Conservation (phyloP, 2,113 vertebrate species). For the Marcusenius ussheri region DNA sequence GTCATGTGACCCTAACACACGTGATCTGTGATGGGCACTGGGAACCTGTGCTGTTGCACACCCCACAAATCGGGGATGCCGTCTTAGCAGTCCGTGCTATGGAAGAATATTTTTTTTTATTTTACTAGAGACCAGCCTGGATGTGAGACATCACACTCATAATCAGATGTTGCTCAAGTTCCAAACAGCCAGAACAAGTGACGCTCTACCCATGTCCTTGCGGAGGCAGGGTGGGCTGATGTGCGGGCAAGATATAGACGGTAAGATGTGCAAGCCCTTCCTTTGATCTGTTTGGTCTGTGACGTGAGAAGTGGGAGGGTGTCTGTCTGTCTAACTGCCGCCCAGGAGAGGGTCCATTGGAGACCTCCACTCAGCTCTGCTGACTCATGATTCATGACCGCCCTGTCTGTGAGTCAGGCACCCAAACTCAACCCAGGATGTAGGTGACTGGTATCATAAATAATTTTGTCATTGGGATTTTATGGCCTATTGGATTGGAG, state of each 20-base stretch:
- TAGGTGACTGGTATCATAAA: neutral
- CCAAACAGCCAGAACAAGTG: no score
- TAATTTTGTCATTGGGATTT: neutral
- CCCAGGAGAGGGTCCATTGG: neutral
- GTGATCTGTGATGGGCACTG: neutral
- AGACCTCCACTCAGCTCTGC: neutral
- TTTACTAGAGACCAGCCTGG: no score
- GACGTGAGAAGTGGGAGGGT: neutral
- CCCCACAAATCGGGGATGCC: neutral
- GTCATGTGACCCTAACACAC: neutral
- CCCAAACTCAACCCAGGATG: neutral
- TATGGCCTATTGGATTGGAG: neutral
- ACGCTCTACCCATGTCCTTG: neutral
- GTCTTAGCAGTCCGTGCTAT: neutral
- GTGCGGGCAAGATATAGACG: neutral
- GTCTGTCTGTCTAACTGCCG: neutral
- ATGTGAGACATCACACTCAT: neutral
- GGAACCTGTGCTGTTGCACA: no score
- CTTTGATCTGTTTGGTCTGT: neutral
- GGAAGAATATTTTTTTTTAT: neutral
- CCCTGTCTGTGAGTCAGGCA: neutral
- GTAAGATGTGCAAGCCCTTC: neutral
- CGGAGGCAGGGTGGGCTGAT: neutral
- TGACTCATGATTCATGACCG: neutral
- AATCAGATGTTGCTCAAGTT: neutral